Evolutionary conservation across 2,113 vertebrate species (phyloP), one percentile per base, ranked within the genome.

Genomic region (Capreolus pygargus): DNA sequence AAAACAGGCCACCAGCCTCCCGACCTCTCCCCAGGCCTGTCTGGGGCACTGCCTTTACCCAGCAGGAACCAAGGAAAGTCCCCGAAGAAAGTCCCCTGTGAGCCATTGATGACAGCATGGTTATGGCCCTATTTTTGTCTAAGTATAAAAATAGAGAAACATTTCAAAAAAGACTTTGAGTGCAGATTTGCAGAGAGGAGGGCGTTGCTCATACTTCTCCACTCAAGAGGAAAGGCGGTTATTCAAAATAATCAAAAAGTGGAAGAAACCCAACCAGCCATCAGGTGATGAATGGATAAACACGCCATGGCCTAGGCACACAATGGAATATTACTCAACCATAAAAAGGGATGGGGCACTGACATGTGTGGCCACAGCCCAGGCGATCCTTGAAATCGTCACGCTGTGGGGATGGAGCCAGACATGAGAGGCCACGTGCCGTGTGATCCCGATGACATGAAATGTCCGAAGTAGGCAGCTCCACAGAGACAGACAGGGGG

Each of bases 1-100:
- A 28, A 36, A 55, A 25, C 8, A 7, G 30, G 78, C 19, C 57
- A 1, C 82, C 6, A 54, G 2, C 67, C 21, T 25, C 21, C 54
- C 0, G 0, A 0, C 27, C 25, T 6, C 33, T 16, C 5, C n/a
- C 15, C 64, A 16, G 2, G 14, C 50, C 76, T 1, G 1, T 47
- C 39, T 2, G 1, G 1, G 25, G 36, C 19, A 87, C 67, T 79
- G 47, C 57, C 43, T 23, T 30, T 52, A 13, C 36, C 61, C 25
- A 7, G 30, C 3, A 33, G 6, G 10, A 45, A n/a, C 33, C 5
- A 1, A 84, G 36, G 82, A 88, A 95, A 94, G 52, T 78, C 61
- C 93, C 55, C 17, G 21, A 67, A 57, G 57, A 86, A 92, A 95
- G 90, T 86, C 43, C 43, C 36, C 58, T 11, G 6, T 0, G 5